A percentile compares a stretch with the other conserved stretches of the same genome.
Conservation (phyloP, 2,113 vertebrate species). For the Acanthochromis polyacanthus region DNA sequence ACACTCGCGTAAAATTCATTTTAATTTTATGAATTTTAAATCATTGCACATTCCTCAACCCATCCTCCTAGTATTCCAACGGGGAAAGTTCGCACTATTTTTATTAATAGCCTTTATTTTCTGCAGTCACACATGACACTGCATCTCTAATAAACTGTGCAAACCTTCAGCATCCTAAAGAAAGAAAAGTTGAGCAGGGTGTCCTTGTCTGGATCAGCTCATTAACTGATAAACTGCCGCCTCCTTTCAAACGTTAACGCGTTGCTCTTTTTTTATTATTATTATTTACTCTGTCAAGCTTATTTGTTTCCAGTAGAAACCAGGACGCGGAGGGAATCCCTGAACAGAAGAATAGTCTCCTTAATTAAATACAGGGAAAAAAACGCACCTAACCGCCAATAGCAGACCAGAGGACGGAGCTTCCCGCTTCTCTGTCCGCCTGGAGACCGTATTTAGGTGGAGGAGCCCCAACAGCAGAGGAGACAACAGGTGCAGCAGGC, state of each 20-base stretch:
- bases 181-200: not conserved
- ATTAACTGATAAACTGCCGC: constrained; percentile 39
- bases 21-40: too few relatives aligned
- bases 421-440: constrained; percentile 88
- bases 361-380: not conserved
- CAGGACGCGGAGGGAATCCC: constrained; percentile 62
- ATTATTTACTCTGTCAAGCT: not conserved
- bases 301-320: constrained; percentile 72
- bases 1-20: too few relatives aligned
- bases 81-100: too few relatives aligned
- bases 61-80: too few relatives aligned
- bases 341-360: not conserved
- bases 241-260: constrained; percentile 21
- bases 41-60: too few relatives aligned
- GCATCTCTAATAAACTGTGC: not conserved
- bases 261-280: constrained; percentile 36
- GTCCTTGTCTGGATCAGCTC: constrained; percentile 3
- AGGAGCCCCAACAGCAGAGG: constrained; percentile 7
- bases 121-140: too few relatives aligned
- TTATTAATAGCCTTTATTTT: not conserved
- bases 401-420: constrained; percentile 32
- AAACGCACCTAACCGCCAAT: constrained; percentile 71
- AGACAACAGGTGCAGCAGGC: constrained; percentile 63
- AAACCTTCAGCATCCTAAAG: not conserved
- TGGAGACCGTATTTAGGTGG: constrained; percentile 77